Conservation (phyloP, 2,113 vertebrate species). For the Amblyornis subalaris region DNA sequence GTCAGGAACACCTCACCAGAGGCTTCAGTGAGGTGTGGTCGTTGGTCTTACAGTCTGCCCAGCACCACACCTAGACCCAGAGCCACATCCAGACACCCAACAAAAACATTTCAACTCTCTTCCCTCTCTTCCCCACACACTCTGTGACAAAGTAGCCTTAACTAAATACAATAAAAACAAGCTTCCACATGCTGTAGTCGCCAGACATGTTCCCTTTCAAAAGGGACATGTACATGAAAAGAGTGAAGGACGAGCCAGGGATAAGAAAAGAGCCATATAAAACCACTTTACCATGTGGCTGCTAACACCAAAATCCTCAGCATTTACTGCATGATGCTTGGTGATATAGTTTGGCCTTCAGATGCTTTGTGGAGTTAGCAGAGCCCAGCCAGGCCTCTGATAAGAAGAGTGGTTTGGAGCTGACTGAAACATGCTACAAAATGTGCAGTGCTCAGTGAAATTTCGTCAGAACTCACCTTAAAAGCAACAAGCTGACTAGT, state of each 20-base stretch:
- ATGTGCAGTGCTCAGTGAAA: neutral
- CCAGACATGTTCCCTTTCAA: neutral
- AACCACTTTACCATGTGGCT: neutral
- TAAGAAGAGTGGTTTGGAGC: neutral
- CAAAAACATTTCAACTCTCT: neutral
- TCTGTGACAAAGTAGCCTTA: neutral
- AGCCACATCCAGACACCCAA: neutral
- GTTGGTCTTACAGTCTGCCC: neutral
- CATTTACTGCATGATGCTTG: neutral
- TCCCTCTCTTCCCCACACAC: neutral
- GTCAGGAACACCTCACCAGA: rapidly evolving
- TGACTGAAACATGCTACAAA: neutral
- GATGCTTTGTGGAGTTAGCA: neutral
- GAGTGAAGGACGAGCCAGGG: neutral
- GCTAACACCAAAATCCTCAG: neutral
- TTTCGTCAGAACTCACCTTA: neutral
- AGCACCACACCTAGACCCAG: neutral
- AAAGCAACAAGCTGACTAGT: neutral
- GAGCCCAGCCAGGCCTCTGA: neutral
- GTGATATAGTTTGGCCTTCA: neutral
- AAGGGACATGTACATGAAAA: neutral
- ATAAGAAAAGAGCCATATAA: neutral
- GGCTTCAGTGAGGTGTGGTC: neutral
- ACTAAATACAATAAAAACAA: neutral
- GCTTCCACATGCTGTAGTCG: neutral